A percentile compares a stretch with the other conserved stretches of the same genome.
These are phyloP conservation scores for Hydraecia micacea DNA, from an alignment of 2,888 invertebrate genomes.

Conservation along the genomic window DNA sequence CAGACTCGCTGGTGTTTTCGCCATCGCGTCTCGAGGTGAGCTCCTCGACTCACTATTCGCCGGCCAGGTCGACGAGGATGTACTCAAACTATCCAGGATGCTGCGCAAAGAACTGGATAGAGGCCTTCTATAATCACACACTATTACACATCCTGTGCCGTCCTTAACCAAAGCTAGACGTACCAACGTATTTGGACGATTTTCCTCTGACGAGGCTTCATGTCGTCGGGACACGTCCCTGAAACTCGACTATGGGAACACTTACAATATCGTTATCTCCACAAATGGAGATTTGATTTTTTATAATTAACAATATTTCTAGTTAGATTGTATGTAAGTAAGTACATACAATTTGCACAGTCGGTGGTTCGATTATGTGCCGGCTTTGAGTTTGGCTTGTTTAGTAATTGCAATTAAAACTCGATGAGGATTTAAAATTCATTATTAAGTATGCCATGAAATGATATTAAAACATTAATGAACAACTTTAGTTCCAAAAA, in stretches of 20 bases:
- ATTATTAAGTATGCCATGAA: neutral
- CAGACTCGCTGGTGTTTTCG: slow-evolving; percentile 94
- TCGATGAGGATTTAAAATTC: neutral
- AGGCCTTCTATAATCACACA: slow-evolving; percentile 83
- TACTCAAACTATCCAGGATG: slow-evolving; percentile 85
- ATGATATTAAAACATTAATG: neutral
- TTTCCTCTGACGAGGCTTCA: slow-evolving; percentile 53
- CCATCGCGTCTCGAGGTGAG: slow-evolving; percentile 83
- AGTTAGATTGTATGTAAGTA: slow-evolving; percentile 64
- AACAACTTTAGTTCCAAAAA: neutral
- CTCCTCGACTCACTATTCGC: slow-evolving; percentile 86
- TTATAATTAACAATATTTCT: slow-evolving; percentile 68
- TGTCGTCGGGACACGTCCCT: slow-evolving; percentile 51
- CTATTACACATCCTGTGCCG: slow-evolving; percentile 75
- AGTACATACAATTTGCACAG: slow-evolving; percentile 69
- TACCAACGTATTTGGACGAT: slow-evolving; percentile 74
- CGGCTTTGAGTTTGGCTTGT: slow-evolving; percentile 53
- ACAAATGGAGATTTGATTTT: slow-evolving; percentile 85
- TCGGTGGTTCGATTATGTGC: slow-evolving; percentile 55
- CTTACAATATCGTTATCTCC: slow-evolving; percentile 83
- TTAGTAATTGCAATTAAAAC: neutral
- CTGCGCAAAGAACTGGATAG: slow-evolving; percentile 87
- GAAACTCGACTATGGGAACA: slow-evolving; percentile 77
- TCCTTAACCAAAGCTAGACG: slow-evolving; percentile 80
- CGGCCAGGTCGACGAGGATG: slow-evolving; percentile 85